Conservation (phyloP, 2,113 vertebrate species). For the Pterocles burchelli region DNA sequence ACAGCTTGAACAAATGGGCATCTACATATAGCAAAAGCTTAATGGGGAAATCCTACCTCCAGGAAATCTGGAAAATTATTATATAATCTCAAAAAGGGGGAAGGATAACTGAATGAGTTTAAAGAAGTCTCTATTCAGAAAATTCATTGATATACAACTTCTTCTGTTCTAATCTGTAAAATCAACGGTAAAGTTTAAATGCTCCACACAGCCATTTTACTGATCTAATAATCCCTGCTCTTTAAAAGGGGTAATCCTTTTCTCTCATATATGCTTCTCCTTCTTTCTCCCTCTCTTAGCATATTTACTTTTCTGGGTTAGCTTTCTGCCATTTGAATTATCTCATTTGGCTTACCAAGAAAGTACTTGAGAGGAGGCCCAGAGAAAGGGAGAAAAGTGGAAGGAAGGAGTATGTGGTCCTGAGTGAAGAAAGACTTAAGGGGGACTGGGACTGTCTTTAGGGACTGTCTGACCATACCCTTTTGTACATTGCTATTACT, state of each 20-base stretch:
- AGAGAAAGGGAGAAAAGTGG: neutral
- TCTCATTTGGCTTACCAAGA: neutral
- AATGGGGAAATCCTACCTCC: neutral
- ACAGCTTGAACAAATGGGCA: neutral
- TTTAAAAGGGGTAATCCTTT: neutral
- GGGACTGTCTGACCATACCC: neutral
- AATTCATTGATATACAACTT: neutral
- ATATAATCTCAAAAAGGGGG: neutral
- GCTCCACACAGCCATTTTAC: neutral
- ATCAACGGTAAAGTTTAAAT: neutral
- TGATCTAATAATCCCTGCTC: neutral
- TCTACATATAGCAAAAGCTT: neutral
- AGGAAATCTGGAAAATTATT: neutral
- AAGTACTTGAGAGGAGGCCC: neutral
- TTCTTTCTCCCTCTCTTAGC: neutral
- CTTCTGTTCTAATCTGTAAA: neutral
- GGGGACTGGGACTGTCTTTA: neutral
- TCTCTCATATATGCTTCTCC: neutral
- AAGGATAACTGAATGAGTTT: neutral
- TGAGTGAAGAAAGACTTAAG: neutral
- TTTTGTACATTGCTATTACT: neutral
- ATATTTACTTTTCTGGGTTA: neutral
- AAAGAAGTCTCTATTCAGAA: neutral
- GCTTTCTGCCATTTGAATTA: neutral
- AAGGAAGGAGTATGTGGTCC: accelerated